Evolutionary conservation across 2,113 vertebrate species (phyloP), one percentile per base, ranked within the genome.

Genomic region (Petrocephalus microphthalmus): DNA sequence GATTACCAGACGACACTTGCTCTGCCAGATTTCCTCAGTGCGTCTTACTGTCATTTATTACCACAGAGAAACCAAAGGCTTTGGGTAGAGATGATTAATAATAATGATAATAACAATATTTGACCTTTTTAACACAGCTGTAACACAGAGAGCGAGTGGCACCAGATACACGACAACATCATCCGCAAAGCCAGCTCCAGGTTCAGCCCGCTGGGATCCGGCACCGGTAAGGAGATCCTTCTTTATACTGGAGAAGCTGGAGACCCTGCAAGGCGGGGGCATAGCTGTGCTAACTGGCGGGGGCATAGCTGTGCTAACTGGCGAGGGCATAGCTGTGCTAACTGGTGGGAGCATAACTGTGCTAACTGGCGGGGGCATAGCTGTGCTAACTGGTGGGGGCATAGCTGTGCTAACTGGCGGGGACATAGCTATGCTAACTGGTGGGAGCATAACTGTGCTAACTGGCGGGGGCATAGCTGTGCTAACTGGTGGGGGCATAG

Each of bases 91-190:
- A 64, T 25, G n/a, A 60, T 3, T 54, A 49, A 49, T 49, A 49
- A 54, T 54, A 17, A 53, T 53, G 1, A 53, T 15, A 13, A 53
- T 53, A 13, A 53, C 13, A 15, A 15, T 53, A 54, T 60, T 60
- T 60, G 2, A n/a, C 57, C 2, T 67, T 25, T 83, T 49, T 74
- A n/a, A 92, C 56, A 2, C 90, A 99, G 98, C 93, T 99, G 98
- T 91, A 99, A 98, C 94, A 98, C 98, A 5, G 98, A 99, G 92
- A 99, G 96, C 13, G 98, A 99, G 84, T 99, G 98, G 98, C 95
- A 96, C 94, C 98, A 99, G 92, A 99, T 98, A 90, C 98, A 99
- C 0, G 98, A 99, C 92, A 99, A 98, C 93, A 98, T 99, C 91
- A 99, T 99, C 91, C 98, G 97, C 91, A 99, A 99, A 91, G 94